Conservation (phyloP, 2,888 invertebrate species). For the Cremastinae sp. region DNA sequence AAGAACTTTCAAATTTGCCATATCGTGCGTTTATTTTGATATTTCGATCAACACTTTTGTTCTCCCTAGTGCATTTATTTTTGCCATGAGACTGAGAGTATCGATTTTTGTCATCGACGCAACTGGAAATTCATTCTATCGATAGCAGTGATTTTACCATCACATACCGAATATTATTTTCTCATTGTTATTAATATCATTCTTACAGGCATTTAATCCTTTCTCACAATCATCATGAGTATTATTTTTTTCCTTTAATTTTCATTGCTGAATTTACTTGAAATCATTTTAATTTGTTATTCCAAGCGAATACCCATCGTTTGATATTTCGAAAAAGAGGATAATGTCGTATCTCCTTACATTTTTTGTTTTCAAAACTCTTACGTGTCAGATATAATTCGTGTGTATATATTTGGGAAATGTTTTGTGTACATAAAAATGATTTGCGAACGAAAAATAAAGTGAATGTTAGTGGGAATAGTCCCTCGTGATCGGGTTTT, state of each 20-base stretch:
- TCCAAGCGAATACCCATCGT: conserved; percentile 43
- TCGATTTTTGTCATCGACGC: too few species aligned
- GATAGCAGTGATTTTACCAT: too few species aligned
- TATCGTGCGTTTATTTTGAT: not conserved
- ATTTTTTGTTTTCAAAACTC: conserved; percentile 77
- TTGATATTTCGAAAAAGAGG: conserved; percentile 38
- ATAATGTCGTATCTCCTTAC: conserved; percentile 47
- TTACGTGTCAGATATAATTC: conserved; percentile 78
- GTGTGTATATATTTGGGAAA: conserved; percentile 39
- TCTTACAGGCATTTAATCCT: not conserved
- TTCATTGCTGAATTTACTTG: not conserved
- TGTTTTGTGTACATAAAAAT: conserved; percentile 4
- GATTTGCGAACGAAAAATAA: conserved; percentile 12
- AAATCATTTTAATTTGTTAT: conserved; percentile 2
- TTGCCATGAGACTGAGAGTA: too few species aligned
- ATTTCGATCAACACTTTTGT: too few species aligned
- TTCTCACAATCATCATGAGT: conserved; percentile 40
- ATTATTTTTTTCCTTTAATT: conserved; percentile 33
- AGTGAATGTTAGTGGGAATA: conserved; percentile 28
- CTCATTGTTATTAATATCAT: too few species aligned
- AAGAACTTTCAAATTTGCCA: conserved; percentile 63
- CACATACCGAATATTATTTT: not conserved
- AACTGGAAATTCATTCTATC: too few species aligned
- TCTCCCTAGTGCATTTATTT: too few species aligned
- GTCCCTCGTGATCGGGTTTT: conserved; percentile 57